phyloP scores from a whole-genome alignment of 2,888 invertebrate species.

The Drosophila crucigera region DNA sequence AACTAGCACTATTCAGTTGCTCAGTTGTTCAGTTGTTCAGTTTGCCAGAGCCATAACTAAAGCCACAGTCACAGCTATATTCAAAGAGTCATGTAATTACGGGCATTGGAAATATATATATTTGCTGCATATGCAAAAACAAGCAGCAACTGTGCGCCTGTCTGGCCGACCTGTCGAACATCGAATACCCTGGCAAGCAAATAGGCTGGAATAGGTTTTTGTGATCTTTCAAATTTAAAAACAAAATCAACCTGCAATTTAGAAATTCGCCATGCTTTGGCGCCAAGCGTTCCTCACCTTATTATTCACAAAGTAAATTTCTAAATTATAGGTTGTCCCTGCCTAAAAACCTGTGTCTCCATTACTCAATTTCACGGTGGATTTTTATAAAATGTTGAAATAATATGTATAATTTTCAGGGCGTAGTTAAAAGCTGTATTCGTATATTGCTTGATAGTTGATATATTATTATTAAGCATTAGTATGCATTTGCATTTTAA shows the following conservation, averaged over 20 bases:
- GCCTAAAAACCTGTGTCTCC: neutral
- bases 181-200: neutral
- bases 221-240: neutral
- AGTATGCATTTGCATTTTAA: neutral
- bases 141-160: constrained; percentile 1
- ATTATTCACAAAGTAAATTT: neutral
- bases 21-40: neutral
- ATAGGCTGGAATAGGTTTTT: neutral
- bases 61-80: constrained; percentile 24
- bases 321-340: neutral
- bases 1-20: neutral
- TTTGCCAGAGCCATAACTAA: constrained; percentile 11
- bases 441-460: too few relatives aligned
- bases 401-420: neutral
- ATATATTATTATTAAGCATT: too few relatives aligned
- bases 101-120: constrained; percentile 43
- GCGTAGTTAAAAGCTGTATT: neutral
- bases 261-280: neutral
- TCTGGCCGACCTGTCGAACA: neutral
- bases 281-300: neutral
- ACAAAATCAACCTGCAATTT: neutral
- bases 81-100: constrained; percentile 55
- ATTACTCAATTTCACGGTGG: neutral
- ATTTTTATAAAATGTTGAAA: neutral
- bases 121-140: constrained; percentile 34